Evolutionary conservation across 2,113 vertebrate species (phyloP).

Genomic region (Nothobranchius kuhntae): DNA sequence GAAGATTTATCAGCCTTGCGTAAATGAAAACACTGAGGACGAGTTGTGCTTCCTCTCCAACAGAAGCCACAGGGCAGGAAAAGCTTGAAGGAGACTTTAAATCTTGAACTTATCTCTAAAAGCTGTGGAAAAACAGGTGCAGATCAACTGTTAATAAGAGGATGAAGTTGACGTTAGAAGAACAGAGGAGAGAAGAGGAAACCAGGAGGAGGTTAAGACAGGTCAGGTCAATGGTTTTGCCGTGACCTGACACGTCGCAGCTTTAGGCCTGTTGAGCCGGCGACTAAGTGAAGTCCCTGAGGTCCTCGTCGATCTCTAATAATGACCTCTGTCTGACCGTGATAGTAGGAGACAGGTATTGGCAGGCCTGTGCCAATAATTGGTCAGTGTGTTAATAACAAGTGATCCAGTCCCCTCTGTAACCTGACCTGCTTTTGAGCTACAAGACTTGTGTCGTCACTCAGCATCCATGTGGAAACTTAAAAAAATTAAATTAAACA

Average conservation of each 20-base stretch:
- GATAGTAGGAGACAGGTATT: constrained; percentile 73
- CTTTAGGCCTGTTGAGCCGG: constrained; percentile 58
- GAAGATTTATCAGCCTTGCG: constrained; percentile 61
- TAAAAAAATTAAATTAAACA: too few species aligned
- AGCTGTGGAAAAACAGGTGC: constrained; percentile 36
- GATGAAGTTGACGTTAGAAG: not conserved
- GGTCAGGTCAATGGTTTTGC: constrained; percentile 10
- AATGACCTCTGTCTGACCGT: constrained; percentile 74
- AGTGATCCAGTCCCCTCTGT: constrained; percentile 54
- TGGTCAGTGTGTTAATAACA: constrained; percentile 72
- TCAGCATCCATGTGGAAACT: not conserved
- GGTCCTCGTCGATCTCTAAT: constrained; percentile 66
- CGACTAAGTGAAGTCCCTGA: constrained; percentile 64
- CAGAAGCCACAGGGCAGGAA: constrained; percentile 52
- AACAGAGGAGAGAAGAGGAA: not conserved
- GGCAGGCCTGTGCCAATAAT: constrained; percentile 73
- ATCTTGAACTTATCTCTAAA: constrained; percentile 55
- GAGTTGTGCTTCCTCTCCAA: constrained; percentile 58
- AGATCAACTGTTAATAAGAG: constrained; percentile 25
- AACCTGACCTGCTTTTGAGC: constrained; percentile 29
- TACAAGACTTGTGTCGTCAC: not conserved
- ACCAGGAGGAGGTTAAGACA: constrained; percentile 3
- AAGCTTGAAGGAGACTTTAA: constrained; percentile 56
- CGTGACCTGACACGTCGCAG: constrained; percentile 69
- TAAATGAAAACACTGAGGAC: constrained; percentile 57